Evolutionary conservation across 2,888 invertebrate species (phyloP).

Genomic region (Ophion costatus): DNA sequence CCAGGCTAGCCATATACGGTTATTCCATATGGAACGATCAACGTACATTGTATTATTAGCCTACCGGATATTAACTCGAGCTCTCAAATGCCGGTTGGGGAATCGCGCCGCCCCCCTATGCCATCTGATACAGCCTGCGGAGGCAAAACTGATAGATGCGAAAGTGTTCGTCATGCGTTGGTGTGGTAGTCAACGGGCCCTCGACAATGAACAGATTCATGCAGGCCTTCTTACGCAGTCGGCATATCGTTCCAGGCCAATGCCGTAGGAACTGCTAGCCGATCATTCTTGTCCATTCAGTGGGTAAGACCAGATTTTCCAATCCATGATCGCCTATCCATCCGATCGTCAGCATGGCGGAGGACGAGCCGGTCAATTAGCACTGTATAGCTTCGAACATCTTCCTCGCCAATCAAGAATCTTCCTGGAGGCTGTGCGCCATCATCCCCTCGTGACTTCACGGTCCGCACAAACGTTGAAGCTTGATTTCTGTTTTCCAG

Average conservation of each 20-base stretch:
- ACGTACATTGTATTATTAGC: constrained; percentile 53
- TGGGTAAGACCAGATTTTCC: too few relatives aligned
- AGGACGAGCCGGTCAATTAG: not conserved
- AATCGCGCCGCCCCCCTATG: constrained; percentile 44
- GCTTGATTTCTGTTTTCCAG: constrained; percentile 25
- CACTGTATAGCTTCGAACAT: not conserved
- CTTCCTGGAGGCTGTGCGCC: not conserved
- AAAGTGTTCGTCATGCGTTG: not conserved
- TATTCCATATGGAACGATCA: constrained; percentile 30
- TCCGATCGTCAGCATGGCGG: not conserved
- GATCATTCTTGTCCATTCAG: not conserved
- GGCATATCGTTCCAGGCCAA: not conserved
- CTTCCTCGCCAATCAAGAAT: not conserved
- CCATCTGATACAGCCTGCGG: constrained; percentile 26
- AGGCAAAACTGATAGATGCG: constrained; percentile 19
- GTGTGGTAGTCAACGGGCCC: constrained; percentile 2
- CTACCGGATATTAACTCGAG: constrained; percentile 60
- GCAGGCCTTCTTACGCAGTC: not conserved
- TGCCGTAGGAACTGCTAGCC: not conserved
- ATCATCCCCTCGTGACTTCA: not conserved
- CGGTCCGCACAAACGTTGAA: not conserved
- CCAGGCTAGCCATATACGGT: constrained; percentile 17
- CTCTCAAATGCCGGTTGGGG: constrained; percentile 52
- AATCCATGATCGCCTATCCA: not conserved
- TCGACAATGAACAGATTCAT: not conserved